These are phyloP conservation scores for Clinocottus analis DNA, from an alignment of 2,113 vertebrate genomes.

Conservation along the genomic window DNA sequence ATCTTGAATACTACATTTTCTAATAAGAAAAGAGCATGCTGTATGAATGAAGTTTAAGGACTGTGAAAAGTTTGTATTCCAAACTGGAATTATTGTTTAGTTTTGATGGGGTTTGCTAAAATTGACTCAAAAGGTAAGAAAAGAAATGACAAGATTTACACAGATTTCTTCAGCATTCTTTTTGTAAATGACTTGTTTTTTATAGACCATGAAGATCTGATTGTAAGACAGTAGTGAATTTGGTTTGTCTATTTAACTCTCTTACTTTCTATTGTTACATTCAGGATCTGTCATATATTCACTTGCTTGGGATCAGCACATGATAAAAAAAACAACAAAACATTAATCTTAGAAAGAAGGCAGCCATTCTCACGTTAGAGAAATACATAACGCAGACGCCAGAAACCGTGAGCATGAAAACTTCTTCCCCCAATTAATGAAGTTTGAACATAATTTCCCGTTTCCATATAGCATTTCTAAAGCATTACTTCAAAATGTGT, in stretches of 20 bases:
- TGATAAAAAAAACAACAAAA: not conserved
- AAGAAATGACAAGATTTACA: not conserved
- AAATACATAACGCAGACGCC: not conserved
- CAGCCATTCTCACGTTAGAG: not conserved
- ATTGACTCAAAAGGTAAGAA: no score
- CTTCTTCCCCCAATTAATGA: not conserved
- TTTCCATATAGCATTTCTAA: not conserved
- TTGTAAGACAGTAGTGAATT: not conserved
- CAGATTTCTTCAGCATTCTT: not conserved
- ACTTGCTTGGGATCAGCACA: not conserved
- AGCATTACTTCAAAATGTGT: not conserved
- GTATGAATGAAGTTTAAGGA: not conserved
- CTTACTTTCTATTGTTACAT: not conserved
- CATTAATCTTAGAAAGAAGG: not conserved
- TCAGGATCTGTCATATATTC: not conserved
- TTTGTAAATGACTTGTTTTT: not conserved
- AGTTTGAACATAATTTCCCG: not conserved
- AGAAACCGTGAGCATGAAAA: not conserved
- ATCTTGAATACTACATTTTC: not conserved
- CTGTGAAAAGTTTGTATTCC: not conserved
- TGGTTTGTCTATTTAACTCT: not conserved
- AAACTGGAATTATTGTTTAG: not conserved
- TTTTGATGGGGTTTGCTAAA: not conserved
- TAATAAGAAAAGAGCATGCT: no score
- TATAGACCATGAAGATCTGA: not conserved